These are phyloP conservation scores for Zaprionus bogoriensis DNA, from an alignment of 2,888 invertebrate genomes.

Conservation along the genomic window DNA sequence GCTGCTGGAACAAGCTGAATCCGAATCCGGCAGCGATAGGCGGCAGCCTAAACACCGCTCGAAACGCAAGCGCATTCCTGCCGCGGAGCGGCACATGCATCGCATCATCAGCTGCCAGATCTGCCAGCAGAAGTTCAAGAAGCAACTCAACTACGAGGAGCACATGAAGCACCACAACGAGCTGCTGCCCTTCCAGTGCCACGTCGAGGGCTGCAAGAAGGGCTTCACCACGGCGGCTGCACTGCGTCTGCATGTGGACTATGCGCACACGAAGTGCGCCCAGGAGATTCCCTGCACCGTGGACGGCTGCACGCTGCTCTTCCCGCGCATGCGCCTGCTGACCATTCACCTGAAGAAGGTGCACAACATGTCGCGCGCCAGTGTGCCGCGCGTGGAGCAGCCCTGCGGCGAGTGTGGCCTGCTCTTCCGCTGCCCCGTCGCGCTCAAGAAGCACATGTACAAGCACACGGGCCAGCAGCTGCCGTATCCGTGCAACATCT, in stretches of 20 bases:
- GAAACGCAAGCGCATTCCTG: conserved; percentile 44
- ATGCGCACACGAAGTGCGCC: conserved; percentile 72
- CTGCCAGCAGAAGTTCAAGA: conserved; percentile 78
- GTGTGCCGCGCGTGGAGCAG: conserved; percentile 65
- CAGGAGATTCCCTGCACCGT: conserved; percentile 71
- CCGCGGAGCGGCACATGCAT: conserved; percentile 48
- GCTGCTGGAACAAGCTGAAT: conserved; percentile 12
- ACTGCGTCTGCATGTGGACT: conserved; percentile 74
- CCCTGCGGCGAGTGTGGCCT: conserved; percentile 77
- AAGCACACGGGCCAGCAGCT: conserved; percentile 79
- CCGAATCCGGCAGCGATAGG: background rate
- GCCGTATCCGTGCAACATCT: conserved; percentile 80
- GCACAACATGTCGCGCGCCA: conserved; percentile 60
- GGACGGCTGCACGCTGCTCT: conserved; percentile 70
- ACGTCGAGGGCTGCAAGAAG: conserved; percentile 69
- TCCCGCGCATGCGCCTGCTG: conserved; percentile 76
- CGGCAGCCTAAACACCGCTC: background rate
- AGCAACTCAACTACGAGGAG: conserved; percentile 69
- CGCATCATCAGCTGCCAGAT: conserved; percentile 70
- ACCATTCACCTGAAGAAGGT: conserved; percentile 78
- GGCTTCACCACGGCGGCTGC: conserved; percentile 79
- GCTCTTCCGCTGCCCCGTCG: conserved; percentile 78
- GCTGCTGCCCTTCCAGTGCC: conserved; percentile 76
- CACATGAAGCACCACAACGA: conserved; percentile 81
- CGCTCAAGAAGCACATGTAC: conserved; percentile 80